Percentiles rank a stretch among this genome's conserved stretches.
Conservation (phyloP, 2,797 vertebrate species). For the Hippopotamyrus pictus region DNA sequence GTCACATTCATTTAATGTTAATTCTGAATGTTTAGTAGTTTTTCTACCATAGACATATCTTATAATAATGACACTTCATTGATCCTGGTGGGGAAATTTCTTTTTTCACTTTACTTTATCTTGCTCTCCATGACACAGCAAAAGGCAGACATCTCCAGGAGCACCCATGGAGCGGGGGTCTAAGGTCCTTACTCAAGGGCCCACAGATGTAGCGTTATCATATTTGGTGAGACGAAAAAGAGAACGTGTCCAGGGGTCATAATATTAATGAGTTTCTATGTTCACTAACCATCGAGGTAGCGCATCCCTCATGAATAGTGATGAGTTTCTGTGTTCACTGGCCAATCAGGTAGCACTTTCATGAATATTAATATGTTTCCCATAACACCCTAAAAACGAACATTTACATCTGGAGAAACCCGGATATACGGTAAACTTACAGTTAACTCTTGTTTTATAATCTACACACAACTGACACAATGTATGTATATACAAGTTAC, state of each 20-base stretch:
- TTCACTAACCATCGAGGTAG: background rate
- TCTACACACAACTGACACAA: background rate
- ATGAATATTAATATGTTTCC: background rate
- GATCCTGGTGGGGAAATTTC: background rate
- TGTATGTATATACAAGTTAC: background rate
- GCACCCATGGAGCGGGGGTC: background rate
- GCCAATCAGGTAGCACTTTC: background rate
- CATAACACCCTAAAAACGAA: background rate
- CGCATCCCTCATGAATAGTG: background rate
- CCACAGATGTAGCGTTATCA: background rate
- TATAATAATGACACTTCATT: background rate
- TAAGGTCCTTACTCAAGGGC: background rate
- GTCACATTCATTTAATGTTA: background rate
- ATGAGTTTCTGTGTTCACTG: background rate
- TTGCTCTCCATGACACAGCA: background rate
- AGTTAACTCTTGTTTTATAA: background rate
- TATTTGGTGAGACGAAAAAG: background rate
- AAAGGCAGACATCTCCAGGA: background rate
- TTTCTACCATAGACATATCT: background rate
- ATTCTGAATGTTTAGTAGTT: background rate
- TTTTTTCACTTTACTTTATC: background rate
- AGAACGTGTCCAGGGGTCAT: background rate
- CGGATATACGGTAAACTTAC: background rate
- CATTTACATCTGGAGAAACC: background rate
- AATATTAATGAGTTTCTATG: background rate